Percentiles rank a stretch among this genome's conserved stretches.
phyloP scores from a whole-genome alignment of 2,888 invertebrate species.

The Tipula lateralis region DNA sequence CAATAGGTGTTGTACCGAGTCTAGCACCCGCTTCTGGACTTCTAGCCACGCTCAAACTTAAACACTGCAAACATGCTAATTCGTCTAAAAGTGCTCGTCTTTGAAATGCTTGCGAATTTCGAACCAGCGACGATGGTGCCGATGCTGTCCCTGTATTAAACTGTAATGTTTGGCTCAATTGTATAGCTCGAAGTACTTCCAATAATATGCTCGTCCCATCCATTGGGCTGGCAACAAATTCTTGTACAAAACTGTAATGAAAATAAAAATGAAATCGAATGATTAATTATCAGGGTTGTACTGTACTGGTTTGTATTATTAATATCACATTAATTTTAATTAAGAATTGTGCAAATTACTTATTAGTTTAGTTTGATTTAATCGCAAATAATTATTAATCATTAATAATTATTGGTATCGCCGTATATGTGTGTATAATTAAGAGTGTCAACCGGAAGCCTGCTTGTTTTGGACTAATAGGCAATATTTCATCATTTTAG shows the following conservation, averaged over 20 bases:
- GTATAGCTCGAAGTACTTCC: conserved; percentile 80
- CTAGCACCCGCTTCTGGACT: conserved; percentile 75
- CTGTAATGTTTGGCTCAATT: conserved; percentile 69
- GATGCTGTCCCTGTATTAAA: conserved; percentile 40
- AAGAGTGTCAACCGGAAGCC: background rate
- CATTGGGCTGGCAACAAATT: conserved; percentile 81
- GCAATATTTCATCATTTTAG: background rate
- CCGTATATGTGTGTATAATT: background rate
- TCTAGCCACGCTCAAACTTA: conserved; percentile 72
- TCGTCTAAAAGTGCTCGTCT: conserved; percentile 78
- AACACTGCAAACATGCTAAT: conserved; percentile 81
- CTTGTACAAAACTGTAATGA: conserved; percentile 77
- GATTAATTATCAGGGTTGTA: background rate
- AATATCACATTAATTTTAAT: background rate
- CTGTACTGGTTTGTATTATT: background rate
- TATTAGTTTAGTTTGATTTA: background rate
- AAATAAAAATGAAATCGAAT: background rate
- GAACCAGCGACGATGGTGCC: conserved; percentile 46
- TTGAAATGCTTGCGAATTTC: conserved; percentile 62
- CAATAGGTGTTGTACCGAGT: conserved; percentile 71
- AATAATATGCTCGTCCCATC: conserved; percentile 81
- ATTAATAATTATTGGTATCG: background rate
- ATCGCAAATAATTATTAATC: background rate
- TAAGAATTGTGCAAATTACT: background rate
- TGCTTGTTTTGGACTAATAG: background rate